phyloP scores from a whole-genome alignment of 2,797 vertebrate genomes.

The Alcedo atthis region DNA sequence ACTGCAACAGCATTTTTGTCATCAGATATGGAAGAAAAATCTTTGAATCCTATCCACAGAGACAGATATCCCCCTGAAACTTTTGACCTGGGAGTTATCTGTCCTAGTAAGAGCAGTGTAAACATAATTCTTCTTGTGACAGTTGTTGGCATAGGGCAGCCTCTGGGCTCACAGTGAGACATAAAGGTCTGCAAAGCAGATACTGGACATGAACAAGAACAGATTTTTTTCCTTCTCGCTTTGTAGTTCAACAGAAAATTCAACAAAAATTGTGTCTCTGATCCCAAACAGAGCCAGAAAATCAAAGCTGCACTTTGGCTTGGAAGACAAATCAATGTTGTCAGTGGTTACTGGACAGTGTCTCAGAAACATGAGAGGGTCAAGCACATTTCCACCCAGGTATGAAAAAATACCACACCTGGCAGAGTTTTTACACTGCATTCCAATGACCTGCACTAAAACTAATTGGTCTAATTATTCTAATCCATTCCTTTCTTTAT shows the following conservation, averaged over 20 bases:
- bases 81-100: background rate
- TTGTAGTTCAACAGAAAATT: background rate
- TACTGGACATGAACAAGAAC: background rate
- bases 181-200: background rate
- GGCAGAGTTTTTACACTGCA: background rate
- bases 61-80: background rate
- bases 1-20: background rate
- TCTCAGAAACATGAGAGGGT: background rate
- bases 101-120: background rate
- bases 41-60: background rate
- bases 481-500: background rate
- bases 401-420: background rate
- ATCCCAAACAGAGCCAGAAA: background rate
- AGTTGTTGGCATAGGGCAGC: background rate
- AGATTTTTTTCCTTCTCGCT: background rate
- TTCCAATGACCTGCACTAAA: background rate
- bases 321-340: background rate
- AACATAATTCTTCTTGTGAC: background rate
- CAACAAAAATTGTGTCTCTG: background rate
- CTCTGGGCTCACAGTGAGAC: background rate
- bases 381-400: background rate
- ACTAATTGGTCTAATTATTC: background rate
- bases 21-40: background rate
- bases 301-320: background rate
- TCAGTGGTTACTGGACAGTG: background rate